Base-by-base conservation (phyloP, 2,797 vertebrate genomes). In the Alectoris magna region DNA sequence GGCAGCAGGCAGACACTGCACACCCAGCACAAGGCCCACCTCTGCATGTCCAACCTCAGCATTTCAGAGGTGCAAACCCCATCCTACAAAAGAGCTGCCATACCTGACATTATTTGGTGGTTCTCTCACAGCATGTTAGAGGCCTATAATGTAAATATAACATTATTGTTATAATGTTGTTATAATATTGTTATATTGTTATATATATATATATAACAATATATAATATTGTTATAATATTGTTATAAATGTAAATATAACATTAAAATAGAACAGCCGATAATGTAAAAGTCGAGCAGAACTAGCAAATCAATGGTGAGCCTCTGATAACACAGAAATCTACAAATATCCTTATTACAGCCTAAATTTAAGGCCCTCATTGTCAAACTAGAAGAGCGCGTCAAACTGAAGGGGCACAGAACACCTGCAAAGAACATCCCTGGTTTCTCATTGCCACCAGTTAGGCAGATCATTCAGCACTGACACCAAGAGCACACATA, bases 21-120 rank as follows among this genome's bases (percentile, higher is more conserved):
- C 0, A 0, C 2, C 1, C 7, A 48, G 68, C 36, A 29, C 15
- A 6, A 64, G 31, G 38, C 83, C 66, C 41, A 90, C 41, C 29
- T 70, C 66, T 53, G 46, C 55, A 56, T 5, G 0, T 9, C 46
- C 13, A 22, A 16, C 9, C 66, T 14, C 11, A 3, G 2, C 9
- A 51, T 0, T 31, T 39, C 14, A 36, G 55, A 43, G 12, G 56
- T 6, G 0, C 4, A 24, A 38, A 18, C 46, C 31, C 23, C 5
- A 13, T 4, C 51, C 26, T 27, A 49, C 14, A 31, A 75, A 41
- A 9, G 26, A 74, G 34, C 53, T 43, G 5, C 5, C 19, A 24
- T 11, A 70, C 39, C 53, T 67, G 36, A 10, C 21, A 3, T 14
- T 43, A 29, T 14, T 46, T 48, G 9, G 8, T 10, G n/a, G 6